Evolutionary conservation across 2,888 invertebrate species (phyloP), one percentile per base, ranked within the genome.

Genomic region (Cheilosia pagana): DNA sequence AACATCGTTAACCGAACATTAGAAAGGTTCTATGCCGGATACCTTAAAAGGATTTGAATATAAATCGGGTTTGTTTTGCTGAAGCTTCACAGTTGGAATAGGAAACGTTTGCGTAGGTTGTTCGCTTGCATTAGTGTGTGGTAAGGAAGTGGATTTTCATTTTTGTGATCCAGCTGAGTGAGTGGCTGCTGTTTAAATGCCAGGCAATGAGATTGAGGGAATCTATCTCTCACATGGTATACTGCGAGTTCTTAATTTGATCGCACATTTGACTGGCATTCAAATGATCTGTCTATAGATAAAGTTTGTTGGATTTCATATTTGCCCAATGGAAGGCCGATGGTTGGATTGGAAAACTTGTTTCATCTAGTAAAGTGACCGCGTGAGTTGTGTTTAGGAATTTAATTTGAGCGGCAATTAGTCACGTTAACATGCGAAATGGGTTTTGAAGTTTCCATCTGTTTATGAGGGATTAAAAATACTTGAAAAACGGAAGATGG

Each of bases 31-130:
- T 76, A 57, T 68, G 68, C 75, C 41, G 23, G 81, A 85, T 85
- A 71, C 85, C 85, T 81, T 85, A 85, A 85, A 85, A 81, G 81
- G 85, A 76, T 85, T 67, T 55, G 8, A 50, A 50, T 76, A 75
- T 57, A 71, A 65, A 81, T 81, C 81, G 21, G 31, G 81, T 81
- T 81, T n/a, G n/a, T n/a, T 59, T 50, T n/a, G n/a, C 39, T 7
- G 63, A 10, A 16, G 14, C 50, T 19, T 7, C 31, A 19, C 28
- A 52, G n/a, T 71, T 71, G 45, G 59, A 43, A 23, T 59, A 28
- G 23, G 59, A 43, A 67, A 45, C 28, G 19, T 68, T 6, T 65
- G 65, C 71, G 60, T 77, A 68, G 76, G 67, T 62, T 72, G 55
- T 28, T 57, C 60, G 62, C 31, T 43, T 74, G 3, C 3, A 12